Evolutionary conservation across 2,888 invertebrate species (phyloP), one percentile per base, ranked within the genome.

Genomic region (Junonia oenone): DNA sequence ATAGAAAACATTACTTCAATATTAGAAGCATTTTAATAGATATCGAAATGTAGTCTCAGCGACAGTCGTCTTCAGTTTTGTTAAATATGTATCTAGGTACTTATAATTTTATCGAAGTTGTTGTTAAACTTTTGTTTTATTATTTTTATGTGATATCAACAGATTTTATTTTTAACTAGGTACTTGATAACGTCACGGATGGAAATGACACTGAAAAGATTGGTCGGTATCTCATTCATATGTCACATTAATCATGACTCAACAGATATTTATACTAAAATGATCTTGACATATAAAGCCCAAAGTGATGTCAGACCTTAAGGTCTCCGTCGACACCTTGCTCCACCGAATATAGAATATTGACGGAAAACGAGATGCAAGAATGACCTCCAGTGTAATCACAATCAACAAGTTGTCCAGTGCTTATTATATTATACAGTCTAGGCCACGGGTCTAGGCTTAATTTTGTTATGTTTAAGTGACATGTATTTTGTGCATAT

Each of bases 301-400:
- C 45, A 37, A 53, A 53, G 49, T 58, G 13, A 54, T 51, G 56
- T 51, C 26, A 45, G 49, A 14, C 3, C 22, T 22, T 59, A 51
- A 61, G 43, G 47, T 52, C 33, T 51, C 47, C 61, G 55, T 60
- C 59, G 56, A 47, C 54, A 47, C 59, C 61, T 61, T 61, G 59
- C 38, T 54, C 65, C 58, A 57, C 73, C 74, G 56, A 73, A 75
- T 73, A 75, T 68, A 74, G 73, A 62, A 35, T 46, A 48, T 48
- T 9, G 53, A 54, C 46, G 40, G 47, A 58, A 46, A 53, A 45
- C 51, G 26, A 47, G 40, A 51, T 33, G 33, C 51, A 31, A 17
- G n/a, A 51, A 45, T 45, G 51, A 54, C 59, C 59, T 49, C 49
- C 51, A 49, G 45, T 9, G 51, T 40, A 50, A 56, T 51, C 40